Conservation (phyloP, 2,888 invertebrate genomes). For the Aleiodes alternator region DNA sequence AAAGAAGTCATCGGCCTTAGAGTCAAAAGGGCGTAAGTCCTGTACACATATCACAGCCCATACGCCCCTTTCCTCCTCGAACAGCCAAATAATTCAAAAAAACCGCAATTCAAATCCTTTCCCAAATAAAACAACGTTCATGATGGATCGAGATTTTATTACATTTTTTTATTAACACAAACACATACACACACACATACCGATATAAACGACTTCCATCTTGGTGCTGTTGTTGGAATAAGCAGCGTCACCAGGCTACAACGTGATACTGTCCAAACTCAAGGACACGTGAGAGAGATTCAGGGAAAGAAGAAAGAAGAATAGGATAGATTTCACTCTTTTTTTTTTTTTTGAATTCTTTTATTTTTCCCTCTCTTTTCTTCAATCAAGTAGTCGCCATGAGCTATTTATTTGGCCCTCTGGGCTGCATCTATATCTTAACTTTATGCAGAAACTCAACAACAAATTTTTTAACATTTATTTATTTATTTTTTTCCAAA, state of each 20-base stretch:
- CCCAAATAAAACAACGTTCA: neutral
- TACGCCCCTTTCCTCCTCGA: no score
- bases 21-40: no score
- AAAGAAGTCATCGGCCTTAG: no score
- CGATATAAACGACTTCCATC: conserved; percentile 75
- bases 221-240: conserved; percentile 59
- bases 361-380: neutral
- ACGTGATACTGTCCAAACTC: conserved; percentile 58
- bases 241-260: conserved; percentile 57
- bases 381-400: neutral
- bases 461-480: no score
- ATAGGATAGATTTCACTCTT: neutral
- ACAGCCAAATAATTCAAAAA: no score
- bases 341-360: neutral
- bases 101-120: neutral
- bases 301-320: neutral
- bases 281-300: conserved; percentile 54
- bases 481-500: neutral
- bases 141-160: conserved; percentile 19
- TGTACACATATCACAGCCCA: no score
- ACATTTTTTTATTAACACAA: no score
- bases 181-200: conserved; percentile 61
- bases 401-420: neutral
- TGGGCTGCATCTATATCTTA: neutral
- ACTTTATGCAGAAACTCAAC: no score